phyloP scores from a whole-genome alignment of 2,113 vertebrate genomes.

The Saccopteryx leptura region DNA sequence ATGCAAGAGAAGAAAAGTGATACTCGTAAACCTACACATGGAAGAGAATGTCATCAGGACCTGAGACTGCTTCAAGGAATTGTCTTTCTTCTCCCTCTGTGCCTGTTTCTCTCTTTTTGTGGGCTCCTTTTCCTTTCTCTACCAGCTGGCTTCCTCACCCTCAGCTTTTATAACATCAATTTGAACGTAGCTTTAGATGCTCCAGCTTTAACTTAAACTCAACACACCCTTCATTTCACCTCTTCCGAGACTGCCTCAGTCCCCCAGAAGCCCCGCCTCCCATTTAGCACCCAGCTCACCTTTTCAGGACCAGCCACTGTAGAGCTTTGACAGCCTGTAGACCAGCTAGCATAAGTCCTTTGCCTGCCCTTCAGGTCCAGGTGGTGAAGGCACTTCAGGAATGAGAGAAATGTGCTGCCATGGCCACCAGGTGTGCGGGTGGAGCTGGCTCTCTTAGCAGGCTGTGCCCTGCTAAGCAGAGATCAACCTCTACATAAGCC shows the following conservation, averaged over 20 bases:
- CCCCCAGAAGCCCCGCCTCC: not conserved
- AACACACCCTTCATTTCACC: not conserved
- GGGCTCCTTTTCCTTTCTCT: not conserved
- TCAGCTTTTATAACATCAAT: not conserved
- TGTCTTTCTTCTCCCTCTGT: not conserved
- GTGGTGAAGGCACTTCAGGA: not conserved
- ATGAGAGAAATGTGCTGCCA: not conserved
- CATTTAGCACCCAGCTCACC: not conserved
- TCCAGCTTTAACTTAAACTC: not conserved
- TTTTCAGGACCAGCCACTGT: not conserved
- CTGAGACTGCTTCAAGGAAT: not conserved
- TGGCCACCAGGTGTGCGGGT: fast-evolving
- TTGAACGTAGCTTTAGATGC: not conserved
- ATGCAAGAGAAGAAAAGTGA: not conserved
- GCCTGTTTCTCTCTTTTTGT: not conserved
- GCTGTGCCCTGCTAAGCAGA: not conserved
- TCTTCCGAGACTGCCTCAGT: not conserved
- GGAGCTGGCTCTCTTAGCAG: not conserved
- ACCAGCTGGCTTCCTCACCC: not conserved
- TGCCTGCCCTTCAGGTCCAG: not conserved
- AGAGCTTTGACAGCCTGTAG: not conserved
- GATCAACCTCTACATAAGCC: not conserved
- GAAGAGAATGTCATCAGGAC: not conserved
- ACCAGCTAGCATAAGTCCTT: not conserved
- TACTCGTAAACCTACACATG: fast-evolving